Conservation (phyloP, 1,140 invertebrate genomes). For the Eriosoma lanigerum region DNA sequence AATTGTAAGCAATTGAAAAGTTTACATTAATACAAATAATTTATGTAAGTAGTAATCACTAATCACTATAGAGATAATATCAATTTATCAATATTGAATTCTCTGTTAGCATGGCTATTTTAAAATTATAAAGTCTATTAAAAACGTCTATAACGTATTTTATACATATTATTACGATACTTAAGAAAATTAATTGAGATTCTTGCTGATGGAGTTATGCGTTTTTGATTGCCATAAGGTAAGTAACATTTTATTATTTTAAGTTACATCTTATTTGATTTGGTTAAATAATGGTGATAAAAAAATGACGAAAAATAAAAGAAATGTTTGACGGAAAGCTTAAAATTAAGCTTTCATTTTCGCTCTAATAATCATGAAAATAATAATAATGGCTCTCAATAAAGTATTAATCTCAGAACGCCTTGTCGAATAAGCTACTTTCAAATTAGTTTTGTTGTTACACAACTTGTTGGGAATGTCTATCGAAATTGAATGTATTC, state of each 20-base stretch:
- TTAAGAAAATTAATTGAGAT: too few species aligned
- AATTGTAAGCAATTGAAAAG: too few species aligned
- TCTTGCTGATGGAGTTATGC: neutral
- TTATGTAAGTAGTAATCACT: too few species aligned
- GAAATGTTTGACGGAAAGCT: neutral
- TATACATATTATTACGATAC: too few species aligned
- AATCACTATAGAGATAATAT: too few species aligned
- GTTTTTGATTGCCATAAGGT: too few species aligned
- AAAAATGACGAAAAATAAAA: neutral
- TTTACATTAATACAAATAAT: too few species aligned
- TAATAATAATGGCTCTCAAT: neutral
- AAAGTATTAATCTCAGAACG: neutral
- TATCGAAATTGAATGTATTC: neutral
- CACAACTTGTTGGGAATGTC: neutral
- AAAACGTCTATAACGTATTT: too few species aligned
- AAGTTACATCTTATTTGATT: neutral
- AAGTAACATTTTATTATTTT: neutral
- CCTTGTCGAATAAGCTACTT: slow-evolving; percentile 12
- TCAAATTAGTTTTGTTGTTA: slow-evolving; percentile 9
- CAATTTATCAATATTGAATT: too few species aligned
- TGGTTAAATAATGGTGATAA: neutral
- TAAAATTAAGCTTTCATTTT: neutral
- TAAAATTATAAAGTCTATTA: too few species aligned
- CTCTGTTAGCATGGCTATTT: too few species aligned
- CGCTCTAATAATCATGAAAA: neutral